Evolutionary conservation across 2,797 vertebrate species (phyloP).

Genomic region (Anguilla obscura): DNA sequence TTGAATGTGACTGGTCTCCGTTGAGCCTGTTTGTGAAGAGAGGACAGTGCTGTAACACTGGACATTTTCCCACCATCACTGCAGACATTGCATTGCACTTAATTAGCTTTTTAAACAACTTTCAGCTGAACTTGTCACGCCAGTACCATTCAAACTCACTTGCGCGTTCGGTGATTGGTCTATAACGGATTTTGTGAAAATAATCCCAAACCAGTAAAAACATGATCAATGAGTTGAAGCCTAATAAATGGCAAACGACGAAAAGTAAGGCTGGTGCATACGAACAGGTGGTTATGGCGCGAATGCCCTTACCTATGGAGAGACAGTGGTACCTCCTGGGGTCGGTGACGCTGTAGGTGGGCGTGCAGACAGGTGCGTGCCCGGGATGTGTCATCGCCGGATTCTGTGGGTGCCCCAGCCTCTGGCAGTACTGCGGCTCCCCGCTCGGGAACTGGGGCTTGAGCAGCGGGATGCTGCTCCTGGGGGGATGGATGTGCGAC

Average conservation of each 20-base stretch:
- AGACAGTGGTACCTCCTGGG: slow-evolving; percentile 95
- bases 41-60: slow-evolving; percentile 31
- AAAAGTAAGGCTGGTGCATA: background rate
- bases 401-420: slow-evolving; percentile 77
- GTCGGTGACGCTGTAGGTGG: slow-evolving; percentile 91
- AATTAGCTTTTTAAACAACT: background rate
- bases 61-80: too few species aligned
- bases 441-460: slow-evolving; percentile 84
- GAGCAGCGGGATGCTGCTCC: slow-evolving; percentile 80
- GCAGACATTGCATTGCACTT: background rate
- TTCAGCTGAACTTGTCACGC: background rate
- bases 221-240: background rate
- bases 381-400: slow-evolving; percentile 77
- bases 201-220: background rate
- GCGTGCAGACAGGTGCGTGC: slow-evolving; percentile 76
- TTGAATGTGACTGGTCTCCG: slow-evolving; percentile 84
- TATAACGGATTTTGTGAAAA: background rate
- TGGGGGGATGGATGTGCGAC: slow-evolving; percentile 89
- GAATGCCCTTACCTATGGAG: slow-evolving; percentile 82
- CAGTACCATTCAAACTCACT: background rate
- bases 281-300: background rate
- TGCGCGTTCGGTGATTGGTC: background rate
- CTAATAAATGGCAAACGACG: background rate
- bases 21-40: slow-evolving; percentile 69
- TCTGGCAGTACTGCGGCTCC: slow-evolving; percentile 85